Percentiles rank a stretch among this genome's conserved stretches.
Evolutionary conservation across 2,113 vertebrate species (phyloP).

Genomic region (Heteronetta atricapilla): DNA sequence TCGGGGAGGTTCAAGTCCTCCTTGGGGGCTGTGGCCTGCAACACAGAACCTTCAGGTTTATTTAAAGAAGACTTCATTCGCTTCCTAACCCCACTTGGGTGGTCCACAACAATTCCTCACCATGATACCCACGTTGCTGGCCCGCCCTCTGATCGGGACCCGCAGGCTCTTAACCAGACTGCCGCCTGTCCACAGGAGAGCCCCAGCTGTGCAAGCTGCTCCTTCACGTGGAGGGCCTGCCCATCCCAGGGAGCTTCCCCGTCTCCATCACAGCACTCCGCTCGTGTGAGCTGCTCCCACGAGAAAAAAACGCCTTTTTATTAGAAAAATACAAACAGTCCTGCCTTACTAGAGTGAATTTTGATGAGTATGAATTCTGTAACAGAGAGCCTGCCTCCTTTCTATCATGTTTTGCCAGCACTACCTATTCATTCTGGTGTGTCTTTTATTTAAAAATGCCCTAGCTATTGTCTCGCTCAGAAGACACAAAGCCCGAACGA

Average conservation of each 20-base stretch:
- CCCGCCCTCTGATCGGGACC: not conserved
- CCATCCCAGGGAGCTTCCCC: not conserved
- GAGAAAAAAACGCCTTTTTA: too few species aligned
- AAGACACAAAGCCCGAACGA: not conserved
- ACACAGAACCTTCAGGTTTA: not conserved
- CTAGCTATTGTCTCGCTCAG: fast-evolving
- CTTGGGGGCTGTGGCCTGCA: not conserved
- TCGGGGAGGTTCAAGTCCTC: not conserved
- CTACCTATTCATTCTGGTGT: not conserved
- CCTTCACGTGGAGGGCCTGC: not conserved
- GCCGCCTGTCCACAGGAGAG: not conserved
- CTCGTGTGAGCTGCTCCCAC: fast-evolving
- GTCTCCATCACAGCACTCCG: not conserved
- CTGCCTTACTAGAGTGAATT: not conserved
- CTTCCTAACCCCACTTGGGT: not conserved
- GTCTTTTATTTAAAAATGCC: not conserved
- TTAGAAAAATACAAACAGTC: not conserved
- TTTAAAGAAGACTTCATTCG: not conserved
- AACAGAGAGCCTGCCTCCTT: not conserved
- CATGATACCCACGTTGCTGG: not conserved
- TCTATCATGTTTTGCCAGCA: not conserved
- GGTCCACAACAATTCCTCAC: not conserved
- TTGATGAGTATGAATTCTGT: not conserved
- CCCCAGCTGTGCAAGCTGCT: not conserved
- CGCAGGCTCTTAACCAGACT: not conserved